phyloP scores from a whole-genome alignment of 2,888 invertebrate genomes.

The Cinara cedri region DNA sequence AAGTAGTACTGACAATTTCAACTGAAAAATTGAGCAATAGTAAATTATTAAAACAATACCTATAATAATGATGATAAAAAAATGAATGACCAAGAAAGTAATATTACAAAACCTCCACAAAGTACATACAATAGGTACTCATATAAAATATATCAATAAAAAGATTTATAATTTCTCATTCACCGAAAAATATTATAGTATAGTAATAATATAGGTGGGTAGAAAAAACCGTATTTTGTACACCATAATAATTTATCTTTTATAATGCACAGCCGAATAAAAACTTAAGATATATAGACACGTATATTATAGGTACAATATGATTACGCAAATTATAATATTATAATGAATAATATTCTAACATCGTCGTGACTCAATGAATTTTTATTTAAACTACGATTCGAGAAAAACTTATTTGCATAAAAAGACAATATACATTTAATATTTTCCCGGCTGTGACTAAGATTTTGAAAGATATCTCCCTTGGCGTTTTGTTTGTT shows the following conservation, averaged over 20 bases:
- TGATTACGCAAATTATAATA: background rate
- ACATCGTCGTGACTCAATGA: conserved; percentile 5
- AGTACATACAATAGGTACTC: too few relatives aligned
- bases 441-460: background rate
- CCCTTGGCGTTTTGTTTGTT: conserved; percentile 18
- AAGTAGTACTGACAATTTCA: too few relatives aligned
- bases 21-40: too few relatives aligned
- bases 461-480: conserved; percentile 28
- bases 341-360: background rate
- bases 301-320: background rate
- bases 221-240: background rate
- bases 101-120: too few relatives aligned
- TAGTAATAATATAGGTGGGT: too few relatives aligned
- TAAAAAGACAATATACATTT: background rate
- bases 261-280: background rate
- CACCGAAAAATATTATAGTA: background rate
- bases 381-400: conserved; percentile 7
- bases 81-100: too few relatives aligned
- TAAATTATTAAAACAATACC: too few relatives aligned
- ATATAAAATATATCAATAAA: background rate
- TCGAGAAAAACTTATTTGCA: conserved; percentile 21
- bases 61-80: too few relatives aligned
- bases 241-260: background rate
- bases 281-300: background rate
- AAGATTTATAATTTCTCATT: background rate